These are phyloP conservation scores for Grallaria varia DNA, from an alignment of 2,113 vertebrate genomes.

Conservation along the genomic window DNA sequence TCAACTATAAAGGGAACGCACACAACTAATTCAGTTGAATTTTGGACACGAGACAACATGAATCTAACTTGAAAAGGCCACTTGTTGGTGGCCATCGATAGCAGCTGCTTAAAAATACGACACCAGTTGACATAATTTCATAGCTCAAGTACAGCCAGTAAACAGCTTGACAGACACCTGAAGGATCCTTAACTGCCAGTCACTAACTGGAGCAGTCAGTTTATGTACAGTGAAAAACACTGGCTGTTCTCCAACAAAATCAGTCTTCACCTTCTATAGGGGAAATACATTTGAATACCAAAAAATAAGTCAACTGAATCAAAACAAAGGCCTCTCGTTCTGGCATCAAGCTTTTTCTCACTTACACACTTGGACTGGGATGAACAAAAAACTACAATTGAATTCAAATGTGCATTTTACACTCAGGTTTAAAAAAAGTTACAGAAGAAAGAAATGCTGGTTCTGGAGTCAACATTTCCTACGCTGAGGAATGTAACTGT, in stretches of 20 bases:
- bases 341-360: not conserved
- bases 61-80: not conserved
- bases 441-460: not conserved
- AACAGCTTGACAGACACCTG: conserved; percentile 19
- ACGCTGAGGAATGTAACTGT: not conserved
- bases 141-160: not conserved
- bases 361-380: not conserved
- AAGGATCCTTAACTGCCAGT: not conserved
- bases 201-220: not conserved
- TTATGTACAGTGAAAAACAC: not conserved
- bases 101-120: conserved; percentile 3
- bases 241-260: not conserved
- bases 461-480: not conserved
- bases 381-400: not conserved
- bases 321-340: not conserved
- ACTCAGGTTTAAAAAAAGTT: not conserved
- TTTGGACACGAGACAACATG: not conserved
- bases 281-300: not conserved
- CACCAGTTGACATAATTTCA: not conserved
- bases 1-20: not conserved
- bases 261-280: not conserved
- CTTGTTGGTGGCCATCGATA: not conserved
- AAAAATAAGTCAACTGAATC: not conserved
- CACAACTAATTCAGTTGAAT: not conserved
- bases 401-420: not conserved